These are phyloP conservation scores for Periophthalmus magnuspinnatus DNA, from an alignment of 2,797 vertebrate genomes.

Conservation along the genomic window DNA sequence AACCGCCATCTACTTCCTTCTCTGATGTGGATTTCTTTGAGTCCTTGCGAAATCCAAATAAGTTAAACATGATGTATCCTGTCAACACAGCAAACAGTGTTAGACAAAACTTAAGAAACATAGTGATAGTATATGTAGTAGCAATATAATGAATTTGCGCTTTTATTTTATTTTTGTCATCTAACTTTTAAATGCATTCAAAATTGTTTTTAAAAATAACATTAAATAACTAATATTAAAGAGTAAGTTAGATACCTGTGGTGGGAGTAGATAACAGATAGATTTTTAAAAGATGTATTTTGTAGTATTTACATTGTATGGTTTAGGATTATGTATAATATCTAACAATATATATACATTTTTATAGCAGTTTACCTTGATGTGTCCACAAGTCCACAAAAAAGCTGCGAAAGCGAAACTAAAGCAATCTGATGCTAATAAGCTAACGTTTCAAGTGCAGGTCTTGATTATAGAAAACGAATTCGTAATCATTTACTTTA, in stretches of 20 bases:
- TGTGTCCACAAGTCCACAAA: neutral
- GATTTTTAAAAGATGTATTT: neutral
- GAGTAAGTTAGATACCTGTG: neutral
- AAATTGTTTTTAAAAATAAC: neutral
- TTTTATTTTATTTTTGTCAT: neutral
- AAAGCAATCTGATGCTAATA: neutral
- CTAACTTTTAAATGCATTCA: neutral
- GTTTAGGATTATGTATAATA: too few relatives aligned
- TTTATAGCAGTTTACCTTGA: neutral
- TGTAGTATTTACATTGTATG: too few relatives aligned
- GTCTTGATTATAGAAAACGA: neutral
- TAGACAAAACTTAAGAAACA: neutral
- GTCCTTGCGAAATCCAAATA: conserved; percentile 88
- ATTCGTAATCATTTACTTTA: neutral
- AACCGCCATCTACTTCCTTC: conserved; percentile 88
- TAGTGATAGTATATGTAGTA: neutral
- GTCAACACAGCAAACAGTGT: conserved; percentile 10
- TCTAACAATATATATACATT: too few relatives aligned
- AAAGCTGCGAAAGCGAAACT: neutral
- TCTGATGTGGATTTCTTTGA: conserved; percentile 80
- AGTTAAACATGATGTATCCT: conserved; percentile 81
- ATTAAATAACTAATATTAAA: neutral
- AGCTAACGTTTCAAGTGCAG: neutral
- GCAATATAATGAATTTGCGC: neutral
- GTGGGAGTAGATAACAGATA: neutral